Evolutionary conservation across 2,113 vertebrate species (phyloP).

Genomic region (Microtus montanus): DNA sequence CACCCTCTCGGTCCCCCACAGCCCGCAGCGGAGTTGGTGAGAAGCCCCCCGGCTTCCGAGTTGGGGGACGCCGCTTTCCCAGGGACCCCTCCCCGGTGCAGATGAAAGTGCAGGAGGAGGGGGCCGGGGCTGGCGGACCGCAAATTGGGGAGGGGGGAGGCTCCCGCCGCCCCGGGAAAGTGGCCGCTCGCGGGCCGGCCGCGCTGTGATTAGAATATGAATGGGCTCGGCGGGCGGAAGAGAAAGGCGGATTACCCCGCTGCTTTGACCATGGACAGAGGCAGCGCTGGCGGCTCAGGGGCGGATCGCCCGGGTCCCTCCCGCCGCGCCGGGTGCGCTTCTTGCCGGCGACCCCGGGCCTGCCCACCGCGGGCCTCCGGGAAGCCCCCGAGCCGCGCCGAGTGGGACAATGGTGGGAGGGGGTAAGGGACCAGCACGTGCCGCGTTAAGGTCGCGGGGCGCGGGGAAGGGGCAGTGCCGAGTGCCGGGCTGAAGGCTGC

Average conservation of each 20-base stretch:
- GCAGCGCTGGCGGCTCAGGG: slow-evolving; percentile 86
- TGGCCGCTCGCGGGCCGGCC: slow-evolving; percentile 96
- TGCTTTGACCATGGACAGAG: slow-evolving; percentile 95
- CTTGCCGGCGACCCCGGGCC: slow-evolving; percentile 4
- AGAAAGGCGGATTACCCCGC: slow-evolving; percentile 98
- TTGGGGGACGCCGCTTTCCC: slow-evolving; percentile 74
- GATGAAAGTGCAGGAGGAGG: slow-evolving; percentile 53
- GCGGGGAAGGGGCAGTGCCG: neutral
- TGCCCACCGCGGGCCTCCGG: neutral
- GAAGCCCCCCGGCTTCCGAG: slow-evolving; percentile 48
- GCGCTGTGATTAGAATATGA: slow-evolving; percentile 99
- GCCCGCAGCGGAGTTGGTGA: slow-evolving; percentile 58
- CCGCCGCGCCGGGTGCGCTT: neutral
- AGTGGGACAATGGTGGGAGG: neutral
- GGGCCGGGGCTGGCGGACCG: slow-evolving; percentile 69
- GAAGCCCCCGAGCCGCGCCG: neutral
- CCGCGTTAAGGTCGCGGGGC: slow-evolving; percentile 32
- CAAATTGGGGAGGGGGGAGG: slow-evolving; percentile 89
- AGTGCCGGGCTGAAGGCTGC: neutral
- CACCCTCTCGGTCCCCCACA: neutral
- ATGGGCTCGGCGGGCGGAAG: slow-evolving; percentile 96
- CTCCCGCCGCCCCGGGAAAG: slow-evolving; percentile 94
- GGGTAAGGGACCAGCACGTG: slow-evolving; percentile 26
- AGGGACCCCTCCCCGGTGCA: slow-evolving; percentile 71
- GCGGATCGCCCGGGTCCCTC: slow-evolving; percentile 39